A percentile compares a stretch with the other conserved stretches of the same genome.
phyloP scores from a whole-genome alignment of 2,888 invertebrate genomes.

The Aethes cnicana region DNA sequence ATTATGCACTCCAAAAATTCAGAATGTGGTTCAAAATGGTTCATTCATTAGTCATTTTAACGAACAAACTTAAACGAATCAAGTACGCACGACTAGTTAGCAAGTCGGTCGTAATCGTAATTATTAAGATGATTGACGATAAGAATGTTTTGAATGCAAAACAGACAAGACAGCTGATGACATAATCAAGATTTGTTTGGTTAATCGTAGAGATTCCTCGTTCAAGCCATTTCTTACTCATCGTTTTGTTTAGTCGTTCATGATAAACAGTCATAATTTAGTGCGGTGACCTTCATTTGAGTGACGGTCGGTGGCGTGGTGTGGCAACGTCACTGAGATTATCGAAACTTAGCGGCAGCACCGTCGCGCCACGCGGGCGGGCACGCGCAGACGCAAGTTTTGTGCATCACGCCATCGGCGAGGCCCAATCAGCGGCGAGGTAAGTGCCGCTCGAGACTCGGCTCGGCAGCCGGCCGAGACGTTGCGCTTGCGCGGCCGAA shows the following conservation, averaged over 20 bases:
- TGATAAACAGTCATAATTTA: conserved; percentile 39
- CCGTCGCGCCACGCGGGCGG: conserved; percentile 42
- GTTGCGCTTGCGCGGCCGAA: conserved; percentile 41
- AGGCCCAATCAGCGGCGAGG: conserved; percentile 62
- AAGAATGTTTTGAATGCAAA: conserved; percentile 14
- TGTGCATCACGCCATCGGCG: conserved; percentile 64
- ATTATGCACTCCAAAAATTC: conserved; percentile 12
- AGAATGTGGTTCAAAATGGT: too few relatives aligned
- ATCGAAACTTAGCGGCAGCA: conserved; percentile 60
- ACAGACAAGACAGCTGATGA: conserved; percentile 3
- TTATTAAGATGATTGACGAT: conserved; percentile 4
- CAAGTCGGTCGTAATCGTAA: too few relatives aligned
- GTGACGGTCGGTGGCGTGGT: conserved; percentile 42
- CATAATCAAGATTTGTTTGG: conserved; percentile 14
- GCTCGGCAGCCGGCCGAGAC: conserved; percentile 42
- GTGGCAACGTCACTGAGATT: conserved; percentile 37
- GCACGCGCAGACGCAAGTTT: conserved; percentile 20
- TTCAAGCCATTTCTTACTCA: conserved; percentile 17
- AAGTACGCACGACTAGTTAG: too few relatives aligned
- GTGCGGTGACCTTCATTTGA: conserved; percentile 51
- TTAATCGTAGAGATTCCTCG: conserved; percentile 20
- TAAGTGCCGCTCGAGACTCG: conserved; percentile 48
- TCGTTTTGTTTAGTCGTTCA: conserved; percentile 35
- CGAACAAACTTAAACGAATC: too few relatives aligned
- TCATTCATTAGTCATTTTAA: too few relatives aligned